Percentiles rank a stretch among this genome's conserved stretches.
These are phyloP conservation scores for Oncorhynchus kisutch DNA, from an alignment of 2,113 vertebrate genomes.

Conservation along the genomic window DNA sequence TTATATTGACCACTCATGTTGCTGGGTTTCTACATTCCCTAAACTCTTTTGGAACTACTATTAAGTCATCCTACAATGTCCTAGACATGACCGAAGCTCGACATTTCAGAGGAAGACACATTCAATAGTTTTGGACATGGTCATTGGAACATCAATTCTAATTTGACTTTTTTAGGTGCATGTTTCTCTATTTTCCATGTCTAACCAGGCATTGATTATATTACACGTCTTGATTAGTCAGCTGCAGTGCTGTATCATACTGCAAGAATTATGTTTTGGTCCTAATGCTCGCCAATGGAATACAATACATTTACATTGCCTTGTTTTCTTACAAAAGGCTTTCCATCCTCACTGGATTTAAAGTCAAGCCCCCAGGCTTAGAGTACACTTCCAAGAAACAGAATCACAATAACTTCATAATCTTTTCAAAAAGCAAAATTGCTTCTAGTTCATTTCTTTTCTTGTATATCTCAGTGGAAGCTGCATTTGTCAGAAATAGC, in stretches of 20 bases:
- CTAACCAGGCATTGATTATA: slow-evolving; percentile 32
- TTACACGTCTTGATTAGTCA: slow-evolving; percentile 59
- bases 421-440: no score
- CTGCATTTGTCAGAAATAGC: neutral
- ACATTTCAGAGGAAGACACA: no score
- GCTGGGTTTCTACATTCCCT: no score
- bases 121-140: neutral
- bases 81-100: no score
- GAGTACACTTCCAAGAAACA: neutral
- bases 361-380: neutral
- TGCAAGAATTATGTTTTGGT: slow-evolving; percentile 57
- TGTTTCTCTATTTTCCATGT: slow-evolving; percentile 56
- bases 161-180: slow-evolving; percentile 49
- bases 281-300: slow-evolving; percentile 16
- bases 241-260: slow-evolving; percentile 62
- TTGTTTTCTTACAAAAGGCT: slow-evolving; percentile 58
- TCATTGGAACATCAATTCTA: slow-evolving; percentile 47
- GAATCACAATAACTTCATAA: neutral
- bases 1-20: no score
- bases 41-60: no score
- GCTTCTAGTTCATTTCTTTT: neutral
- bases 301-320: slow-evolving; percentile 48
- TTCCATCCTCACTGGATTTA: slow-evolving; percentile 32
- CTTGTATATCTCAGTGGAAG: neutral
- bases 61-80: no score